Percentiles rank a stretch among this genome's conserved stretches.
These are phyloP conservation scores for Phacellophora camtschatica DNA, from an alignment of 30 jellyfish, hydroid and myxozoan species.

Conservation along the genomic window DNA sequence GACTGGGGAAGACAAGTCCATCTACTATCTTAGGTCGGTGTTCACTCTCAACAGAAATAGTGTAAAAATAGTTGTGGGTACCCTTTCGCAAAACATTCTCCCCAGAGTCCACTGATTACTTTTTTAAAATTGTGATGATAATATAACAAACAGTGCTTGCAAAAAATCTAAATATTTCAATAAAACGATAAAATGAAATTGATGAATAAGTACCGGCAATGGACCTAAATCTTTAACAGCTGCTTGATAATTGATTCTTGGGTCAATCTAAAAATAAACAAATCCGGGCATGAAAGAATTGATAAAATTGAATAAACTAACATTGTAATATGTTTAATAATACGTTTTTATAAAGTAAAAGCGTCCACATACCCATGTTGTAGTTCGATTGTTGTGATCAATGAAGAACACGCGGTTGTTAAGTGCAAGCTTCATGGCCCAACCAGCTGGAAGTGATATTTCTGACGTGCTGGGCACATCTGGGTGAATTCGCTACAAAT, in stretches of 20 bases:
- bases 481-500: slow-evolving; percentile 82
- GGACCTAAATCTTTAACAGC: slow-evolving; percentile 86
- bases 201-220: slow-evolving; percentile 64
- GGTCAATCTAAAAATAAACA: slow-evolving; percentile 78
- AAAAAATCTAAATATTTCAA: background rate
- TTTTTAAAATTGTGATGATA: too few relatives aligned
- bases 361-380: slow-evolving; percentile 84
- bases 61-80: too few relatives aligned
- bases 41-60: too few relatives aligned
- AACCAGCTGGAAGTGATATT: slow-evolving; percentile 92
- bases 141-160: too few relatives aligned
- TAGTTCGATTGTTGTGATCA: slow-evolving; percentile 88
- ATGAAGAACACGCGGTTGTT: slow-evolving; percentile 94
- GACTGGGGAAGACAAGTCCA: too few relatives aligned
- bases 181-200: background rate
- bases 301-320: too few relatives aligned
- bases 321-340: too few relatives aligned
- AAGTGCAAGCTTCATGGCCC: slow-evolving; percentile 99
- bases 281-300: too few relatives aligned
- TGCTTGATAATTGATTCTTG: slow-evolving; percentile 72
- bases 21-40: too few relatives aligned
- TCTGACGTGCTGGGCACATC: slow-evolving; percentile 95
- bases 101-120: too few relatives aligned
- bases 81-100: too few relatives aligned
- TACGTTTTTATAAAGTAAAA: too few relatives aligned